Evolutionary conservation across 2,888 invertebrate species (phyloP).

Genomic region (Orchestes rusci): DNA sequence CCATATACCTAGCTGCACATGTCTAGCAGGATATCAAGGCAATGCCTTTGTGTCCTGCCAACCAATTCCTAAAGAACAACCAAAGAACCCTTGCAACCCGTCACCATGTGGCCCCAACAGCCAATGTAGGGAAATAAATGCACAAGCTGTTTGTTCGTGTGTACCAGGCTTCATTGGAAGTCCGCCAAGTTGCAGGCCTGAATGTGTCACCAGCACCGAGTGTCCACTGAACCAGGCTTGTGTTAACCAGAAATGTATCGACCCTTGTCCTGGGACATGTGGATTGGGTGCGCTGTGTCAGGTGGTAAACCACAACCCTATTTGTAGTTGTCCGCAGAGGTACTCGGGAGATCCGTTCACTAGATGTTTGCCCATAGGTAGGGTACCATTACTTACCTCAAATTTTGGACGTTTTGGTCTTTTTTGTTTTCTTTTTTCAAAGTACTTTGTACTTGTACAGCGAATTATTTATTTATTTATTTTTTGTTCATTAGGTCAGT

Average conservation of each 20-base stretch:
- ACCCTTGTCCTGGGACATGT: conserved; percentile 52
- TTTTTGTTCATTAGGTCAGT: too few relatives aligned
- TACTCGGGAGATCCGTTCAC: conserved; percentile 51
- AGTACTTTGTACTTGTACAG: too few relatives aligned
- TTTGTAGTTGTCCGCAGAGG: conserved; percentile 49
- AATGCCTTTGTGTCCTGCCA: conserved; percentile 64
- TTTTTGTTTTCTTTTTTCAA: too few relatives aligned
- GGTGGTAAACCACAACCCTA: conserved; percentile 53
- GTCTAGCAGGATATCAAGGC: conserved; percentile 60
- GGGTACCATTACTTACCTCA: too few relatives aligned
- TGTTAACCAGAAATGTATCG: conserved; percentile 48
- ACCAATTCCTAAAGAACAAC: conserved; percentile 41
- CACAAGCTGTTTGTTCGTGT: conserved; percentile 54
- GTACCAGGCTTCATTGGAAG: conserved; percentile 45
- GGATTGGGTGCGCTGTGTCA: conserved; percentile 49
- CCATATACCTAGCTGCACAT: conserved; percentile 71
- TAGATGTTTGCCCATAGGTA: conserved; percentile 38
- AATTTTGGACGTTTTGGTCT: too few relatives aligned
- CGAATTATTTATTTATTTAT: too few relatives aligned
- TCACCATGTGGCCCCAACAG: conserved; percentile 57
- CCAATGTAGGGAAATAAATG: conserved; percentile 48
- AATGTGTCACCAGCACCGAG: conserved; percentile 47
- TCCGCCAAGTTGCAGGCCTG: conserved; percentile 50
- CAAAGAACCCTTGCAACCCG: conserved; percentile 56
- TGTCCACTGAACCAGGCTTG: conserved; percentile 47